Evolutionary conservation across 1,140 invertebrate genomes (phyloP), one percentile per base, ranked within the genome.

Genomic region (Temnothorax curvispinosus): DNA sequence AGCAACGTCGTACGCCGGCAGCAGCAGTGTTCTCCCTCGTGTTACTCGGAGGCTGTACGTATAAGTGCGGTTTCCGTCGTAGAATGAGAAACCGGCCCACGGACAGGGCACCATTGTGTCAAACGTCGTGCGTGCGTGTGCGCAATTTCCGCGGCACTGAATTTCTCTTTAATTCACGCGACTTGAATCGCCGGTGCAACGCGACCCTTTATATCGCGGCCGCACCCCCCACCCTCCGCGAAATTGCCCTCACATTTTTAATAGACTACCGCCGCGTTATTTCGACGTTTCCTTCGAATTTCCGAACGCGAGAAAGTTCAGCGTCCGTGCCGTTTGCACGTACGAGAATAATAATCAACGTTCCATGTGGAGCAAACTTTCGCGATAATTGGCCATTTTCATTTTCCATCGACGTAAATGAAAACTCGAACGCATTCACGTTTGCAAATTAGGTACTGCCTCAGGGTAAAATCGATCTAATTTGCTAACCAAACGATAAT

Each of bases 51-150:
- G 80, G 52, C 52, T 74, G 38, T 75, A 80, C 77, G 77, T 80
- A 75, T 75, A 75, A 84, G 54, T 75, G 80, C 71, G 69, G 80
- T 84, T 84, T 84, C 69, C 80, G 69, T 75, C 69, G 69, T 75
- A 84, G 69, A 84, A 84, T 84, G 69, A 84, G 80, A 56, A 58
- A 58, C 52, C 21, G 78, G 38, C 13, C 67, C 67, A 35, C 54
- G 80, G 18, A 74, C 54, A 27, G 52, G 6, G 13, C 18, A 11
- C 54, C n/a, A 74, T 84, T 84, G 80, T 84, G 72, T 84, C n/a
- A 84, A 58, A 74, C 54, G 41, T 44, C 67, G 38, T 74, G 80
- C 80, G 41, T 82, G 67, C 38, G 67, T 74, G 80, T 35, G 69
- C 69, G 80, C 69, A 84, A 84, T 84, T 84, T 84, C 54, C 80